Conservation (phyloP, 2,113 vertebrate genomes). For the Silurus asotus region DNA sequence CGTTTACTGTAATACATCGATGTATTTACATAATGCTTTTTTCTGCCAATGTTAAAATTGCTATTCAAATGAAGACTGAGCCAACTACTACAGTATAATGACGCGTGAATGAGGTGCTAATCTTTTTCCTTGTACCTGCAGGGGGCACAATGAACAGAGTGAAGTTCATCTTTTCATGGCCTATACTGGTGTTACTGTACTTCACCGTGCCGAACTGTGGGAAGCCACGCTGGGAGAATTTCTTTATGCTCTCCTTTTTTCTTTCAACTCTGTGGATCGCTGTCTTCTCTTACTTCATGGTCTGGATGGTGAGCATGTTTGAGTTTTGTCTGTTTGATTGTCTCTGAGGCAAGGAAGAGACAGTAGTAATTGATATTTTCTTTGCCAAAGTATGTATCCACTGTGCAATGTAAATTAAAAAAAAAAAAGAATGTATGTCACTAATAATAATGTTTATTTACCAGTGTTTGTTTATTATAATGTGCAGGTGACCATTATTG, state of each 20-base stretch:
- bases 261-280: slow-evolving; percentile 87
- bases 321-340: not conserved
- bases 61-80: too few species aligned
- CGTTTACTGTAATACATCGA: too few species aligned
- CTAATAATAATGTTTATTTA: slow-evolving; percentile 3
- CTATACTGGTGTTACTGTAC: slow-evolving; percentile 78
- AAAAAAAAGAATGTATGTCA: not conserved
- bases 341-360: not conserved
- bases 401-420: too few species aligned
- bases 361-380: not conserved
- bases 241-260: slow-evolving; percentile 83
- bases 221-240: slow-evolving; percentile 83
- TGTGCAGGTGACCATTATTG: slow-evolving; percentile 83
- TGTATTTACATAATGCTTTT: too few species aligned
- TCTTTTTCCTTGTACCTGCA: slow-evolving; percentile 55
- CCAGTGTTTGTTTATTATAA: not conserved
- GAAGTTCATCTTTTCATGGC: slow-evolving; percentile 85
- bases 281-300: slow-evolving; percentile 88
- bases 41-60: too few species aligned
- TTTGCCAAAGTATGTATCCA: not conserved
- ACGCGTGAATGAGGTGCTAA: not conserved
- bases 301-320: slow-evolving; percentile 83
- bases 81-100: not conserved
- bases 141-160: slow-evolving; percentile 74
- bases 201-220: slow-evolving; percentile 83